These are phyloP conservation scores for Philypnodon macrostomus DNA, from an alignment of 2,797 vertebrate species.

Conservation along the genomic window DNA sequence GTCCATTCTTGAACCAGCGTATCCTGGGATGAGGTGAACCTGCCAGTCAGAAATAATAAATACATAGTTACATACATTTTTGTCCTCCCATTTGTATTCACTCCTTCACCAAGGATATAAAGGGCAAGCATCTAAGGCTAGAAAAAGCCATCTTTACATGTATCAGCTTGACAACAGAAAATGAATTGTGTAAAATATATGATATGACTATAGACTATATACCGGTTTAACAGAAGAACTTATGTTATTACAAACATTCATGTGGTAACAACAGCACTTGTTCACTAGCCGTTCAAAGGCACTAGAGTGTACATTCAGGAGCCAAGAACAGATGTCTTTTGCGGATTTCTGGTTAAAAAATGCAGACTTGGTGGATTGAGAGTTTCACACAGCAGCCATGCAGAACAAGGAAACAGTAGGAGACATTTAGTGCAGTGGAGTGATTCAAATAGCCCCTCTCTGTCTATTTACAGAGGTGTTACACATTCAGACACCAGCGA, in stretches of 20 bases:
- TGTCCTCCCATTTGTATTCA: no score
- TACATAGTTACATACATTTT: constrained; percentile 46
- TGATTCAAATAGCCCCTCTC: constrained; percentile 36
- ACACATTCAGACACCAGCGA: constrained; percentile 40
- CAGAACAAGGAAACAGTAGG: constrained; percentile 18
- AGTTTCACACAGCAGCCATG: constrained; percentile 9
- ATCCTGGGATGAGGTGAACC: constrained; percentile 75
- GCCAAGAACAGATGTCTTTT: constrained; percentile 66
- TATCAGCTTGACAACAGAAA: constrained; percentile 60
- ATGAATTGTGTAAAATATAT: no score
- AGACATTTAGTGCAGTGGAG: constrained; percentile 13
- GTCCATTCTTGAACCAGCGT: constrained; percentile 83
- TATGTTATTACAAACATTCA: no score
- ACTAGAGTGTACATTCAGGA: constrained; percentile 22
- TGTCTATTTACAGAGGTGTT: constrained; percentile 58
- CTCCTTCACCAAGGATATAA: constrained; percentile 39
- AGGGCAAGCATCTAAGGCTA: constrained; percentile 45
- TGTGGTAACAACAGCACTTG: constrained; percentile 35
- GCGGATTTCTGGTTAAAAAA: constrained; percentile 49
- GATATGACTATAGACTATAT: constrained; percentile 19
- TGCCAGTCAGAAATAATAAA: constrained; percentile 22
- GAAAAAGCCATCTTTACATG: constrained; percentile 52
- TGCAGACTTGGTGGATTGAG: constrained; percentile 15
- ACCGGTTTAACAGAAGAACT: constrained; percentile 9
- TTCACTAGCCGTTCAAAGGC: constrained; percentile 54